Conservation (phyloP, 2,888 invertebrate genomes). For the Drosophila formosana region DNA sequence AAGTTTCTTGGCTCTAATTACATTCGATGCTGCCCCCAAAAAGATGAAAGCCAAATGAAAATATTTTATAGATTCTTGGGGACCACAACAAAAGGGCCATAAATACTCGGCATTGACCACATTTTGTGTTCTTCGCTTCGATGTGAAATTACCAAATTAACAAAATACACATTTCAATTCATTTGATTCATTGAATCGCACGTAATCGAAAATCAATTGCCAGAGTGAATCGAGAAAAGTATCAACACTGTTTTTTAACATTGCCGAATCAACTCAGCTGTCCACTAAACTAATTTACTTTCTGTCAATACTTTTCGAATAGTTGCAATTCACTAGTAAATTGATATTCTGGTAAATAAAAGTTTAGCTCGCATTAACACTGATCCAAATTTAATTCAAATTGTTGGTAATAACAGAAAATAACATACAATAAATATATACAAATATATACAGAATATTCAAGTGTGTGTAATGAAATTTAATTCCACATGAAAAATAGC, state of each 20-base stretch:
- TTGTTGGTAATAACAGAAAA: no score
- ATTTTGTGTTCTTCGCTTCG: not conserved
- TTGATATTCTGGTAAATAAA: no score
- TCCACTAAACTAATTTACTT: not conserved
- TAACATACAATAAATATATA: no score
- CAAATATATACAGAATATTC: no score
- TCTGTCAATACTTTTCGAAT: not conserved
- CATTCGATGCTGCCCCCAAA: slow-evolving; percentile 13
- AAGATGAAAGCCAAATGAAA: slow-evolving; percentile 43
- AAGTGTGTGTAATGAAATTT: no score
- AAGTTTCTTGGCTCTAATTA: slow-evolving; percentile 46
- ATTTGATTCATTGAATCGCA: slow-evolving; percentile 26
- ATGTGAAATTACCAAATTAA: slow-evolving; percentile 16
- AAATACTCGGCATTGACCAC: slow-evolving; percentile 18
- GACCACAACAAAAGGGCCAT: slow-evolving; percentile 49
- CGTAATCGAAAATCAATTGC: slow-evolving; percentile 49
- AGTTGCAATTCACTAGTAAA: not conserved
- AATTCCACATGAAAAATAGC: no score
- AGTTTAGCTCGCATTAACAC: no score
- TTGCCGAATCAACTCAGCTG: not conserved
- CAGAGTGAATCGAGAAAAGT: not conserved
- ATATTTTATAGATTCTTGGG: slow-evolving; percentile 42
- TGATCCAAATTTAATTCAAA: no score
- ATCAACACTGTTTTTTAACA: not conserved
- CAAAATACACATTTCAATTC: slow-evolving; percentile 11